A percentile compares a stretch with the other conserved stretches of the same genome.
phyloP scores from a whole-genome alignment of 2,113 vertebrate genomes.

The Cathartes aura region DNA sequence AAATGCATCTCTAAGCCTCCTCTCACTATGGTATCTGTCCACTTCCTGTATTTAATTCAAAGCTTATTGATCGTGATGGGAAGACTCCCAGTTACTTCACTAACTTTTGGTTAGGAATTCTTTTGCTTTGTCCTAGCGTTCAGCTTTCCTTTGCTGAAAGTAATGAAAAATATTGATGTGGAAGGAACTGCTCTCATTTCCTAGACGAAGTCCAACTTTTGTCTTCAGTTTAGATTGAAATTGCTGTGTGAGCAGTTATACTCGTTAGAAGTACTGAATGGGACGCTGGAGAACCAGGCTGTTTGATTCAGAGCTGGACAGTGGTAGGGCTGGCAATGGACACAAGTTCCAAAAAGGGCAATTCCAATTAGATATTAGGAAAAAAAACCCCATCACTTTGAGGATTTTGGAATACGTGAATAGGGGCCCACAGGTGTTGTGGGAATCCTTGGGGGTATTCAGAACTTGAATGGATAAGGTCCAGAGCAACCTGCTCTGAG shows the following conservation, averaged over 20 bases:
- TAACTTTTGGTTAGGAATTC: neutral
- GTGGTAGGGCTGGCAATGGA: neutral
- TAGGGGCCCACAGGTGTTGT: neutral
- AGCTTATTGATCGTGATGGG: neutral
- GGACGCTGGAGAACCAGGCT: neutral
- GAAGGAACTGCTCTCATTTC: neutral
- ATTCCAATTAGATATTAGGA: neutral
- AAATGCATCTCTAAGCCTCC: neutral
- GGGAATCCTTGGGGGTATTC: neutral
- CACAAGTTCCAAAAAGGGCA: neutral
- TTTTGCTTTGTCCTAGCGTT: neutral
- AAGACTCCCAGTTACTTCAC: neutral
- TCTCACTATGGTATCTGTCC: neutral
- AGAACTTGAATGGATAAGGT: neutral
- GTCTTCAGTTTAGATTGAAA: neutral
- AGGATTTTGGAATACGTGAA: neutral
- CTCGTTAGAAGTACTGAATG: neutral
- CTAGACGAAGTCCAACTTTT: neutral
- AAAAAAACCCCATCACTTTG: neutral
- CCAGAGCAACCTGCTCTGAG: neutral
- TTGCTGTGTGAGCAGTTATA: neutral
- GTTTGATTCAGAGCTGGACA: neutral
- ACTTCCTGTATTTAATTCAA: neutral
- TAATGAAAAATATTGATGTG: neutral
- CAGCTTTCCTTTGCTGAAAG: neutral